Conservation (phyloP, 2,113 vertebrate species). For the Origma solitaria region DNA sequence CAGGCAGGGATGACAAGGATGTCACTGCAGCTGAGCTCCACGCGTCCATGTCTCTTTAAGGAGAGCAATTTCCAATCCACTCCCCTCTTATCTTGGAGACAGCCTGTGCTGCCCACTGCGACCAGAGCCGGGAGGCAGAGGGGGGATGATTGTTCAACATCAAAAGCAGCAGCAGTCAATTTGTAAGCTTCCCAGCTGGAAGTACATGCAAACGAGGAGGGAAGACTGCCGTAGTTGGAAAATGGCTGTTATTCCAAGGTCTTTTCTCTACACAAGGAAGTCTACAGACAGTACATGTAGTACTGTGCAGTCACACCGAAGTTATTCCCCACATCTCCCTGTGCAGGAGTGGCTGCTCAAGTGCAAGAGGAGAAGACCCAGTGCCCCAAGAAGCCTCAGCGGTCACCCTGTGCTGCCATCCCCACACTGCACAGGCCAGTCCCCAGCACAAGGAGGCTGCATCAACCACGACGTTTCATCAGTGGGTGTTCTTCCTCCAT, state of each 20-base stretch:
- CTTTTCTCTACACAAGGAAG: background rate
- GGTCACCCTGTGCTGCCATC: rapidly evolving
- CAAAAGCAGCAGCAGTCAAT: constrained; percentile 52
- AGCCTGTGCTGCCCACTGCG: background rate
- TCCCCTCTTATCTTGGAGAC: constrained; percentile 37
- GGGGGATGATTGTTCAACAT: constrained; percentile 14
- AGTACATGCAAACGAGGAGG: background rate
- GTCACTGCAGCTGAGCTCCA: background rate
- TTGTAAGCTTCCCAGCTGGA: constrained; percentile 58
- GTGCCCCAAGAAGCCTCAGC: rapidly evolving
- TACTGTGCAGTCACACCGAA: background rate
- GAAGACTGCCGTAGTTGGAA: background rate
- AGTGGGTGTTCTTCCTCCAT: rapidly evolving
- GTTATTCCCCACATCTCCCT: background rate
- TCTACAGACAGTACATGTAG: background rate
- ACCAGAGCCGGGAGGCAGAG: constrained; percentile 30
- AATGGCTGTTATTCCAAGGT: background rate
- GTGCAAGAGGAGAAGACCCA: rapidly evolving
- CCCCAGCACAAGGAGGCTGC: background rate
- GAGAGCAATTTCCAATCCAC: background rate
- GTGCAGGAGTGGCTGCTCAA: background rate
- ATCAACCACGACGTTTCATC: rapidly evolving
- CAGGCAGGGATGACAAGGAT: background rate
- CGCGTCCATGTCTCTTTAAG: background rate
- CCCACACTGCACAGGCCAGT: rapidly evolving